Conservation (phyloP, 2,888 invertebrate species). For the Prostheceraeus crozeri region DNA sequence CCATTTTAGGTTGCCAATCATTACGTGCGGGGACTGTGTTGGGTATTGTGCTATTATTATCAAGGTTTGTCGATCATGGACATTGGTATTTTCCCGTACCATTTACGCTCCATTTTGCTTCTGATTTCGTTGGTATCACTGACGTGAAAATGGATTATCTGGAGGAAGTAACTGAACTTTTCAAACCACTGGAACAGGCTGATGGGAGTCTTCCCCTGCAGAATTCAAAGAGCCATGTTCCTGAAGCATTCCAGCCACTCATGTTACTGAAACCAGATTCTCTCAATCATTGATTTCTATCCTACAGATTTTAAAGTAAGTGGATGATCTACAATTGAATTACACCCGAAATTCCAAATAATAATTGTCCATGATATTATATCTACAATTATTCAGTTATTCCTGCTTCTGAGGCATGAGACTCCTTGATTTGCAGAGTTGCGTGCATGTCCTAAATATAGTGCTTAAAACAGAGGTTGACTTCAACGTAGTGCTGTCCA, state of each 20-base stretch:
- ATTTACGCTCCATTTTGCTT: too few species aligned
- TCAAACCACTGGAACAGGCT: constrained; percentile 93
- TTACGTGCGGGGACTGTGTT: constrained; percentile 89
- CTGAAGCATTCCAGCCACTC: constrained; percentile 79
- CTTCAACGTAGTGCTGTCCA: too few species aligned
- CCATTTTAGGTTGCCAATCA: constrained; percentile 76
- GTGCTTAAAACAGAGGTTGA: too few species aligned
- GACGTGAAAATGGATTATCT: constrained; percentile 70
- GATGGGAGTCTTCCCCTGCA: constrained; percentile 96
- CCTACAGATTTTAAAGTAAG: constrained; percentile 66
- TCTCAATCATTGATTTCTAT: constrained; percentile 80
- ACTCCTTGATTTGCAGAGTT: too few species aligned
- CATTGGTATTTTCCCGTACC: constrained; percentile 99
- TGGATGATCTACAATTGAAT: too few species aligned
- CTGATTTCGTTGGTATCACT: constrained; percentile 86
- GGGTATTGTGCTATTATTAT: constrained; percentile 97
- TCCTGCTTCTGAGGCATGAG: too few species aligned
- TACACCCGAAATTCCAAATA: too few species aligned
- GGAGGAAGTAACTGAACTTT: constrained; percentile 79
- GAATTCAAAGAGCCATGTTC: constrained; percentile 84
- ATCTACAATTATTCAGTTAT: too few species aligned
- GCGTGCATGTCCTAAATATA: too few species aligned
- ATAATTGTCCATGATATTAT: too few species aligned
- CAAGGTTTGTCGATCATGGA: constrained; percentile 60
- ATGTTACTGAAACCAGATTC: constrained; percentile 84